Evolutionary conservation across 2,888 invertebrate genomes (phyloP), one percentile per base, ranked within the genome.

Genomic region (Amitus sp.): DNA sequence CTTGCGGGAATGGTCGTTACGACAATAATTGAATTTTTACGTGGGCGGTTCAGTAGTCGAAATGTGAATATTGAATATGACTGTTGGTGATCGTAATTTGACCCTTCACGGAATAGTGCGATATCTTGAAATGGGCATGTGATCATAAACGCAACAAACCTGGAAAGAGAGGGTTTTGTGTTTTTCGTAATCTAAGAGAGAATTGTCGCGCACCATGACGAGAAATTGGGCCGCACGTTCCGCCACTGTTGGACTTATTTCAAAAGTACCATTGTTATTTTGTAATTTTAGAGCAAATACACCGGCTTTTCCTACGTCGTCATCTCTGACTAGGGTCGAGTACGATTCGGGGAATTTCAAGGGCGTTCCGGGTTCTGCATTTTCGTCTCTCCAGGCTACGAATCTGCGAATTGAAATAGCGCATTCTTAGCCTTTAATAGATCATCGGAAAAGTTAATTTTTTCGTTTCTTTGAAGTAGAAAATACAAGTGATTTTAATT

Each of bases 261-360:
- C 94, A 77, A 97, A 97, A 2, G 94, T 94, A 28, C 91, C 93
- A 78, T 94, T 94, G 78, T 93, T 93, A 58, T 90, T 91, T 10
- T 88, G 85, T 66, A 95, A 82, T 30, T 88, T 87, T 23, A 95
- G 83, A 0, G 93, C 89, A 76, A 95, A 93, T 5, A 94, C 90
- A 4, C 93, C 93, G 71, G 91, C 90, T 76, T 91, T 91, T n/a
- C 92, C 92, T 62, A 90, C 87, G 72, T 92, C 91, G 73, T 91
- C 90, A 76, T 92, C 92, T 65, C 87, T 89, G 5, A 92, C 90
- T 82, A 86, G 87, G 1, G 91, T 87, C 53, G 88, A 86, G 79
- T 91, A 91, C 0, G 90, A 89, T 69, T 91, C 90, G 61, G 84
- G 84, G 78, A 92, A 92, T 33, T 85, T 86, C 39, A 94, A 80